Evolutionary conservation across 2,797 vertebrate genomes (phyloP).

Genomic region (Myiotriccus ornatus): DNA sequence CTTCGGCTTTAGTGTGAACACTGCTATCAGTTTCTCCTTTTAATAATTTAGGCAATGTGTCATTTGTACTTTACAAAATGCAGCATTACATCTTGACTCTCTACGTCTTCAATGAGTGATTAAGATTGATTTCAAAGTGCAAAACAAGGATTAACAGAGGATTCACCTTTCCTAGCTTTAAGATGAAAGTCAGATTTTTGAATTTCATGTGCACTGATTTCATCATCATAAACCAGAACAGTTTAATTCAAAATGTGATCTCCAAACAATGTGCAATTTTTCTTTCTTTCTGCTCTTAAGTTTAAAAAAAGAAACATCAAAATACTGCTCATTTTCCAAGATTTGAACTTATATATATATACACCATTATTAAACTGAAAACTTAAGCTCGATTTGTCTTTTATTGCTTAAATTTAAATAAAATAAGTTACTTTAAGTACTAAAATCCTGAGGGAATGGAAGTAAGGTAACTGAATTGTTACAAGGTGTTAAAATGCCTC

Average conservation of each 20-base stretch:
- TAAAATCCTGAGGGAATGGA: slow-evolving; percentile 76
- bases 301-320: slow-evolving; percentile 63
- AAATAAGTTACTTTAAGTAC: slow-evolving; percentile 76
- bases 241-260: slow-evolving; percentile 62
- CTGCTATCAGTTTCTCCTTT: slow-evolving; percentile 42
- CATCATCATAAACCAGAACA: slow-evolving; percentile 42
- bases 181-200: slow-evolving; percentile 56
- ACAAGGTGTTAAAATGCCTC: slow-evolving; percentile 45
- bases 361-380: slow-evolving; percentile 65
- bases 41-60: slow-evolving; percentile 51
- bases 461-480: slow-evolving; percentile 66
- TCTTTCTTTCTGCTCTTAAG: slow-evolving; percentile 45
- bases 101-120: slow-evolving; percentile 48
- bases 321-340: slow-evolving; percentile 58
- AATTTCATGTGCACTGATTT: slow-evolving; percentile 50
- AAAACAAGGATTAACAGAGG: slow-evolving; percentile 72
- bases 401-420: slow-evolving; percentile 83
- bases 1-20: slow-evolving; percentile 54
- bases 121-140: slow-evolving; percentile 73
- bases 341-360: slow-evolving; percentile 64
- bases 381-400: slow-evolving; percentile 68
- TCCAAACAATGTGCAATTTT: slow-evolving; percentile 63
- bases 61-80: slow-evolving; percentile 73
- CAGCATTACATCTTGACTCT: slow-evolving; percentile 71
- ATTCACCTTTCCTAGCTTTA: slow-evolving; percentile 56